Evolutionary conservation across 2,113 vertebrate species (phyloP).

Genomic region (Pomatorhinus ruficollis): DNA sequence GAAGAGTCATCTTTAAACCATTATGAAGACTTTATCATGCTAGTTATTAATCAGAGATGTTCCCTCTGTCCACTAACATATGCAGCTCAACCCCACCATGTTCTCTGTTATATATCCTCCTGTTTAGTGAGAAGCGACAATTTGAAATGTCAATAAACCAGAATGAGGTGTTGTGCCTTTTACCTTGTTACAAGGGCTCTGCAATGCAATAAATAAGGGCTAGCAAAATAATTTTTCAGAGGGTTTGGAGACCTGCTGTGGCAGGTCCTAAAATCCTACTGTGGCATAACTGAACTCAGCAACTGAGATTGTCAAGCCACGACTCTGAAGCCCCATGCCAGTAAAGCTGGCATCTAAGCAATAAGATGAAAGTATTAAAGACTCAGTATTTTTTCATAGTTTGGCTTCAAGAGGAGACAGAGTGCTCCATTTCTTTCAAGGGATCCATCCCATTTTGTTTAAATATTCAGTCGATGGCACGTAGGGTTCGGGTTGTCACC

Average conservation of each 20-base stretch:
- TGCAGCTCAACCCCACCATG: neutral
- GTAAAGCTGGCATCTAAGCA: neutral
- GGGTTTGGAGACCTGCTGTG: neutral
- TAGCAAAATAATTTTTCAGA: neutral
- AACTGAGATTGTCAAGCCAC: neutral
- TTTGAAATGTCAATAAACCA: neutral
- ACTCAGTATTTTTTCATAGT: neutral
- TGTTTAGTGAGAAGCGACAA: neutral
- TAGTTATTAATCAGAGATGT: neutral
- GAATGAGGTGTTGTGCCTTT: rapidly evolving
- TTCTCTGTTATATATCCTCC: neutral
- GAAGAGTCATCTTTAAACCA: neutral
- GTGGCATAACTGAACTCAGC: neutral
- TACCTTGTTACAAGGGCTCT: neutral
- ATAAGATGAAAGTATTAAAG: neutral
- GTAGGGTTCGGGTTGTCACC: neutral
- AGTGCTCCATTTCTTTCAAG: neutral
- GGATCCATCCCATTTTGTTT: neutral
- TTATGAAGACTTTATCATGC: neutral
- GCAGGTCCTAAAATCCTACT: neutral
- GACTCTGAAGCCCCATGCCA: neutral
- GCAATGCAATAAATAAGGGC: neutral
- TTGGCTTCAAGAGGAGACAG: neutral
- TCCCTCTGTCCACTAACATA: neutral
- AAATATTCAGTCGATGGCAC: neutral